A percentile compares a stretch with the other conserved stretches of the same genome.
Conservation (phyloP, 1,140 invertebrate genomes). For the Lepidostoma basale region DNA sequence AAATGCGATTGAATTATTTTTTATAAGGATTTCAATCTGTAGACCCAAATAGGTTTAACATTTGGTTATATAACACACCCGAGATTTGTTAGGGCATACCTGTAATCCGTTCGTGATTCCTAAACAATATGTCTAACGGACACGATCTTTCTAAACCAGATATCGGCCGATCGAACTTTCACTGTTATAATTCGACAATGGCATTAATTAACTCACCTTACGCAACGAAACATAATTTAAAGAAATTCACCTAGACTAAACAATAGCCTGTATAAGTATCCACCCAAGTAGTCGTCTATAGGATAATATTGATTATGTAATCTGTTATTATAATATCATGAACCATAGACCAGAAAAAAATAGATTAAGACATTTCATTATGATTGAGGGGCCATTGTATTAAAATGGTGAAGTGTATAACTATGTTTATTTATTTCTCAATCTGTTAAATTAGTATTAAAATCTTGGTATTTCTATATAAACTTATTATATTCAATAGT, state of each 20-base stretch:
- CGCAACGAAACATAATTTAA: conserved; percentile 2
- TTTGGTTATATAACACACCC: conserved; percentile 7
- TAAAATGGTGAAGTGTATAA: too few relatives aligned
- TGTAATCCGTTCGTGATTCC: conserved; percentile 31
- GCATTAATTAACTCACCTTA: conserved; percentile 41
- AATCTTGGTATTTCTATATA: too few relatives aligned
- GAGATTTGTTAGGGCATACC: conserved; percentile 7
- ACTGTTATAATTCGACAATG: conserved; percentile 41
- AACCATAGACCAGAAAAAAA: too few relatives aligned
- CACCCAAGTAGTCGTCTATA: conserved; percentile 2
- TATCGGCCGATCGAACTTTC: conserved; percentile 36
- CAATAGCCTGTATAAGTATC: conserved; percentile 9
- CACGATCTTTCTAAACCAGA: conserved; percentile 32
- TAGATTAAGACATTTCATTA: too few relatives aligned
- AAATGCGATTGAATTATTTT: conserved; percentile 13
- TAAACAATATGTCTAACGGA: conserved; percentile 39
- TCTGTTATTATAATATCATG: too few relatives aligned
- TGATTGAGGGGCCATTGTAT: too few relatives aligned
- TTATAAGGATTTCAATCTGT: not conserved
- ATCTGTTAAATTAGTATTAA: too few relatives aligned
- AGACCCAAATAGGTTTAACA: conserved; percentile 7
- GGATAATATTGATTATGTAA: too few relatives aligned
- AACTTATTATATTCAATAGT: too few relatives aligned
- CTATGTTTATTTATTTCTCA: too few relatives aligned
- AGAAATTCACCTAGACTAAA: not conserved